Evolutionary conservation across 2,888 invertebrate genomes (phyloP).

Genomic region (Sinotaia quadrata): DNA sequence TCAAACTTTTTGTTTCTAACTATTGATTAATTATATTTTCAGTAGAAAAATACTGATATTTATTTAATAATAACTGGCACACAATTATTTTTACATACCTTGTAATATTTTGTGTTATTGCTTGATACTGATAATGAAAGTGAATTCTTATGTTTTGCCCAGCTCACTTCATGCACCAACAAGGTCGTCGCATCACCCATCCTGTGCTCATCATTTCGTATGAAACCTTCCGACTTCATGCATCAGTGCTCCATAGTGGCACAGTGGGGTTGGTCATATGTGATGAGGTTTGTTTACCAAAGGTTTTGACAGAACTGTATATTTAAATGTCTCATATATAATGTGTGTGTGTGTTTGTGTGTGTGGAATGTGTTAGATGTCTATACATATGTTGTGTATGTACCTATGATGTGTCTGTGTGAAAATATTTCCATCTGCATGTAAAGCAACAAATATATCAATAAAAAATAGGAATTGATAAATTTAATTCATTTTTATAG

Average conservation of each 20-base stretch:
- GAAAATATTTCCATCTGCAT: too few species aligned
- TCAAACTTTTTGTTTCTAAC: too few species aligned
- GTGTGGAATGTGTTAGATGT: background rate
- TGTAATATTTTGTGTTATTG: too few species aligned
- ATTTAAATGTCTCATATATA: background rate
- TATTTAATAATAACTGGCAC: too few species aligned
- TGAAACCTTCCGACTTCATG: slow-evolving; percentile 96
- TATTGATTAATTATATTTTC: too few species aligned
- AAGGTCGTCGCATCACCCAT: slow-evolving; percentile 83
- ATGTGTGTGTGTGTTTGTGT: background rate
- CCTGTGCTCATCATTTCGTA: slow-evolving; percentile 99
- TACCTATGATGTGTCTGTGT: too few species aligned
- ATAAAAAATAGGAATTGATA: too few species aligned
- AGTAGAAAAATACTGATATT: too few species aligned
- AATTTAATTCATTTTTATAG: slow-evolving; percentile 64
- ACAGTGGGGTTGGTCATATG: slow-evolving; percentile 94
- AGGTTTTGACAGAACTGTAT: background rate
- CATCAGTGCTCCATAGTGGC: slow-evolving; percentile 87
- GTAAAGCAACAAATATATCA: background rate
- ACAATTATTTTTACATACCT: too few species aligned
- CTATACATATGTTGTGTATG: too few species aligned
- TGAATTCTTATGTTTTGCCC: slow-evolving; percentile 30
- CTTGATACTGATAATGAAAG: too few species aligned
- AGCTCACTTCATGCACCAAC: slow-evolving; percentile 81
- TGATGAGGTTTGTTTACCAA: slow-evolving; percentile 82